These are phyloP conservation scores for Falcunculus frontatus DNA, from an alignment of 2,113 vertebrate species.

Conservation along the genomic window DNA sequence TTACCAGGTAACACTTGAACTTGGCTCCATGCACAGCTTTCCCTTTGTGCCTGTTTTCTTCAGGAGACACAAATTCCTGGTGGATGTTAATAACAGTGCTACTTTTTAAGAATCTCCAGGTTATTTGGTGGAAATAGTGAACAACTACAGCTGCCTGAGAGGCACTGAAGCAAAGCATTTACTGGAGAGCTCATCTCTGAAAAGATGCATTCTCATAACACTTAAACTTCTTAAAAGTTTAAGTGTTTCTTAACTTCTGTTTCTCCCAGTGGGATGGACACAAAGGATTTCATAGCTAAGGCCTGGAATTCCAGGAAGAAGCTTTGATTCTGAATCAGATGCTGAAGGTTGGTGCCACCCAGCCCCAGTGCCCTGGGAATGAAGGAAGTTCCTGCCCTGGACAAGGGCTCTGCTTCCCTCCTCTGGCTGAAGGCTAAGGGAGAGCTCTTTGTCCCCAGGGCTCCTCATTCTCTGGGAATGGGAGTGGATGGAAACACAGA, in stretches of 20 bases:
- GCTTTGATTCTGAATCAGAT: not conserved
- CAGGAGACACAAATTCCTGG: not conserved
- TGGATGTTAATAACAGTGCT: not conserved
- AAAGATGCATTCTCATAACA: not conserved
- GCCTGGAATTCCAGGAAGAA: not conserved
- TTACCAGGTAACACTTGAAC: not conserved
- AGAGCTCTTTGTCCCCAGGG: not conserved
- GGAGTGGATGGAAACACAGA: not conserved
- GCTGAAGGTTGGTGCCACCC: not conserved
- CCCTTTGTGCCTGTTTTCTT: not conserved
- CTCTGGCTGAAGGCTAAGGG: not conserved
- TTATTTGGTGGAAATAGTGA: not conserved
- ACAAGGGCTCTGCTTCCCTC: not conserved
- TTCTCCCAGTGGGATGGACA: not conserved
- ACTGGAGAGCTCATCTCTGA: not conserved
- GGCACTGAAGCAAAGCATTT: not conserved
- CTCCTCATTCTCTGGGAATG: not conserved
- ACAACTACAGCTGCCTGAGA: not conserved
- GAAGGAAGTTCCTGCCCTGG: slow-evolving; percentile 26
- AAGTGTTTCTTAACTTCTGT: too few relatives aligned
- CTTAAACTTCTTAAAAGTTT: not conserved
- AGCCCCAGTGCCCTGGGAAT: not conserved
- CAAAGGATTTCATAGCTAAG: not conserved
- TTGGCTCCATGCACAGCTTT: not conserved
- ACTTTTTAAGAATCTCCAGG: not conserved